phyloP scores from a whole-genome alignment of 2,797 vertebrate species.

The Lutra lutra region DNA sequence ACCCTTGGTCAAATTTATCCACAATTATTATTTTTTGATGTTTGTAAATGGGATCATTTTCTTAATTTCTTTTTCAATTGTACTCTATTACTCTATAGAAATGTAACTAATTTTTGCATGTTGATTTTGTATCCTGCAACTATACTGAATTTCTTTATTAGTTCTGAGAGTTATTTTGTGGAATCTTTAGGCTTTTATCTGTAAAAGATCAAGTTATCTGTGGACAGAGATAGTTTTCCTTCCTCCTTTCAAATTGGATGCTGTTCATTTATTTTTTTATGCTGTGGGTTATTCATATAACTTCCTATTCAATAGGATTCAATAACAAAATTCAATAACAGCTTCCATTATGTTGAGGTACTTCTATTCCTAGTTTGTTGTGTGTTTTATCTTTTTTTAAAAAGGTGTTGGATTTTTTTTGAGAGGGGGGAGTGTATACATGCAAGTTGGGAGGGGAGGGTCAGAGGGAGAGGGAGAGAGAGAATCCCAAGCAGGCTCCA shows the following conservation, averaged over 20 bases:
- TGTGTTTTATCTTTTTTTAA: neutral
- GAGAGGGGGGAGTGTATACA: neutral
- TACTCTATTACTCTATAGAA: neutral
- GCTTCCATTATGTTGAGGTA: neutral
- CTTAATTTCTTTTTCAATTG: neutral
- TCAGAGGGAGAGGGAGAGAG: neutral
- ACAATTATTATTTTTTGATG: neutral
- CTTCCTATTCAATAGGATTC: no score
- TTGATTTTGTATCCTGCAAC: neutral
- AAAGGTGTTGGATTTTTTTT: neutral
- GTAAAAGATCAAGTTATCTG: neutral
- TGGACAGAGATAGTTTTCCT: neutral
- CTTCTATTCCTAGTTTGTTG: neutral
- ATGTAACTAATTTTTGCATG: neutral
- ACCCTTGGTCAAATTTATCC: neutral
- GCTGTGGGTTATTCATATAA: neutral
- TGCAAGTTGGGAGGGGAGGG: neutral
- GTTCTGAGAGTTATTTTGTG: neutral
- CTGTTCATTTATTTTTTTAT: neutral
- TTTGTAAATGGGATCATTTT: neutral
- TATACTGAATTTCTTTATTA: neutral
- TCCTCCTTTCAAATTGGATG: neutral
- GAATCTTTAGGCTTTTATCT: neutral
- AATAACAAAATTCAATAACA: no score
- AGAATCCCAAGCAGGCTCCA: neutral